Evolutionary conservation across 1,140 invertebrate genomes (phyloP).

Genomic region (Carposina sasakii): DNA sequence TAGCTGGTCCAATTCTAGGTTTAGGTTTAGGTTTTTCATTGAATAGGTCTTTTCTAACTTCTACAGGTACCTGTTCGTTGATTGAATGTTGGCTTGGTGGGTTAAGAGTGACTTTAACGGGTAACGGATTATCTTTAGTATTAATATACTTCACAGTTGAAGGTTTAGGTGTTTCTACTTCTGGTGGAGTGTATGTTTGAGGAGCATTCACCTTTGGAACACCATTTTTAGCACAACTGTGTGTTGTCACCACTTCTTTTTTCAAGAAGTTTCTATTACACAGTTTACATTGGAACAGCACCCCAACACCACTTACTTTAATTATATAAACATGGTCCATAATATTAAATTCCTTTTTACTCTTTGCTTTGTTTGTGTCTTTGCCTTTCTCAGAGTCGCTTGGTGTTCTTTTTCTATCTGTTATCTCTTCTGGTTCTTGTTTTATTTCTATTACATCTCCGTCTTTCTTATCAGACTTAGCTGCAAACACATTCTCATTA

Average conservation of each 20-base stretch:
- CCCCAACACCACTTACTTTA: conserved; percentile 60
- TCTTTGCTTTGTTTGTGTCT: too few relatives aligned
- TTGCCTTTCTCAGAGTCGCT: too few relatives aligned
- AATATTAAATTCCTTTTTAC: conserved; percentile 56
- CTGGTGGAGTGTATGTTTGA: conserved; percentile 28
- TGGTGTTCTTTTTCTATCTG: too few relatives aligned
- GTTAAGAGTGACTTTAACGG: too few relatives aligned
- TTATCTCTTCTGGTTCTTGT: conserved; percentile 9
- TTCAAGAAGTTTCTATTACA: conserved; percentile 64
- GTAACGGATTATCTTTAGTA: too few relatives aligned
- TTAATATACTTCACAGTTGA: conserved; percentile 58
- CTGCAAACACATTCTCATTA: too few relatives aligned
- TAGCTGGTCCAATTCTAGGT: conserved; percentile 55
- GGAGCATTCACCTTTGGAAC: conserved; percentile 37
- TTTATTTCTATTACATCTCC: conserved; percentile 14
- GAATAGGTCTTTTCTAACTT: conserved; percentile 24
- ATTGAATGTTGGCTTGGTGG: too few relatives aligned
- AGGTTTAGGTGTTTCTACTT: conserved; percentile 46
- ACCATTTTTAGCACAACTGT: conserved; percentile 59
- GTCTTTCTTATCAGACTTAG: too few relatives aligned
- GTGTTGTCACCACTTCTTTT: conserved; percentile 52
- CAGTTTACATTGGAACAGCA: conserved; percentile 57
- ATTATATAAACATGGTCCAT: conserved; percentile 62
- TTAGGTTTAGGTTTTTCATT: conserved; percentile 32
- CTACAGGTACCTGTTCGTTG: conserved; percentile 17